A percentile compares a stretch with the other conserved stretches of the same genome.
phyloP scores from a whole-genome alignment of 1,140 invertebrate genomes.

The Drosophila pachea region DNA sequence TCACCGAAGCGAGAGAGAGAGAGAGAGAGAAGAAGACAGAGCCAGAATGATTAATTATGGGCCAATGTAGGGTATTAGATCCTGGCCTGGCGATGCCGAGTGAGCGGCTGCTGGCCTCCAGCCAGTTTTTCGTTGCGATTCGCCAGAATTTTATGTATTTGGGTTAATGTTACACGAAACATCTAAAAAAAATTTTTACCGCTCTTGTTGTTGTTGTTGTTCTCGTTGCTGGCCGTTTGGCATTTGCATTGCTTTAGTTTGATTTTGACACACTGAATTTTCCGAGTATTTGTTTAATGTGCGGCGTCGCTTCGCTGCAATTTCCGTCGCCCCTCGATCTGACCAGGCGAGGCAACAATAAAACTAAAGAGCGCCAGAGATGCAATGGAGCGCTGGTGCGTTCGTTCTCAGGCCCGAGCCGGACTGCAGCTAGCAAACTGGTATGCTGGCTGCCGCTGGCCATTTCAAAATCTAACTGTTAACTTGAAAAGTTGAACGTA shows the following conservation, averaged over 20 bases:
- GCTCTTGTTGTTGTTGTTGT: neutral
- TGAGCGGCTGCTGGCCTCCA: slow-evolving; percentile 23
- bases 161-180: slow-evolving; percentile 73
- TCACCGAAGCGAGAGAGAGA: slow-evolving; percentile 64
- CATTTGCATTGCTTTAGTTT: slow-evolving; percentile 69
- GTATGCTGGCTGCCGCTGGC: slow-evolving; percentile 69
- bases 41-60: slow-evolving; percentile 44
- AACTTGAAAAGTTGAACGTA: slow-evolving; percentile 77
- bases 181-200: slow-evolving; percentile 13
- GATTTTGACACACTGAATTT: slow-evolving; percentile 69
- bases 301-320: slow-evolving; percentile 54
- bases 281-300: slow-evolving; percentile 74
- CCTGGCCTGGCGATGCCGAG: slow-evolving; percentile 50
- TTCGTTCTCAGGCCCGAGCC: slow-evolving; percentile 61
- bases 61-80: slow-evolving; percentile 54
- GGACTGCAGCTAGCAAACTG: slow-evolving; percentile 51
- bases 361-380: slow-evolving; percentile 22
- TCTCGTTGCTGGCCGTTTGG: slow-evolving; percentile 6
- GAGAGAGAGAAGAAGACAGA: slow-evolving; percentile 26
- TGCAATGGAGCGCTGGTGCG: slow-evolving; percentile 10
- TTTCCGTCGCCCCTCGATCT: slow-evolving; percentile 60
- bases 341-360: slow-evolving; percentile 26
- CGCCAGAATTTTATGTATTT: slow-evolving; percentile 69
- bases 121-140: slow-evolving; percentile 55
- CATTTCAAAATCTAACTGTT: slow-evolving; percentile 77